Conservation (phyloP, 2,888 invertebrate genomes). For the Ramazzottius varieornatus region DNA sequence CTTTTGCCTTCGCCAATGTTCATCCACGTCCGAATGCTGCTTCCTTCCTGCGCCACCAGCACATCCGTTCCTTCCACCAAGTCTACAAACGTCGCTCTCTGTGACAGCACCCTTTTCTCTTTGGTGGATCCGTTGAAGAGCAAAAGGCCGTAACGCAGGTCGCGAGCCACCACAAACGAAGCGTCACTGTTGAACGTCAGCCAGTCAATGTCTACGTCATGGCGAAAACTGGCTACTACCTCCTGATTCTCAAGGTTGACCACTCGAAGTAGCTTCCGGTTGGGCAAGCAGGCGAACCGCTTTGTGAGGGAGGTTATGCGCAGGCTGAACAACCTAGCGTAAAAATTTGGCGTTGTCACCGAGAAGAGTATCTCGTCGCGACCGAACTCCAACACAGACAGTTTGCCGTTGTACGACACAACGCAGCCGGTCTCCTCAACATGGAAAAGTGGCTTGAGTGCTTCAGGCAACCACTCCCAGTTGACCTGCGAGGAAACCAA, state of each 20-base stretch:
- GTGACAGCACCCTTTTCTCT: slow-evolving; percentile 21
- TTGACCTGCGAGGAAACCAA: neutral
- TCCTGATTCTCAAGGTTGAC: neutral
- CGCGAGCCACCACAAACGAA: slow-evolving; percentile 59
- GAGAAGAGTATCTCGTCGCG: neutral
- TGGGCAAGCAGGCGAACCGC: neutral
- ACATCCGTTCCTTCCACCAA: slow-evolving; percentile 89
- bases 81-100: slow-evolving; percentile 26
- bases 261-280: neutral
- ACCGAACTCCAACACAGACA: neutral
- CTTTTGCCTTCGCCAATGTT: slow-evolving; percentile 57
- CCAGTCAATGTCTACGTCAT: neutral
- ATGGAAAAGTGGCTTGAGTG: neutral
- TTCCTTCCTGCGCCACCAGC: slow-evolving; percentile 74
- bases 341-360: neutral
- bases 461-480: neutral
- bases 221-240: neutral
- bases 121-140: slow-evolving; percentile 31
- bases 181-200: slow-evolving; percentile 46
- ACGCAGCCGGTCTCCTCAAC: neutral
- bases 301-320: neutral
- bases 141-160: slow-evolving; percentile 45
- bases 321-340: neutral
- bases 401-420: neutral
- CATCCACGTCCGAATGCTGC: slow-evolving; percentile 77